Evolutionary conservation across 1,140 invertebrate species (phyloP).

Genomic region (Diachasmimorpha longicaudata): DNA sequence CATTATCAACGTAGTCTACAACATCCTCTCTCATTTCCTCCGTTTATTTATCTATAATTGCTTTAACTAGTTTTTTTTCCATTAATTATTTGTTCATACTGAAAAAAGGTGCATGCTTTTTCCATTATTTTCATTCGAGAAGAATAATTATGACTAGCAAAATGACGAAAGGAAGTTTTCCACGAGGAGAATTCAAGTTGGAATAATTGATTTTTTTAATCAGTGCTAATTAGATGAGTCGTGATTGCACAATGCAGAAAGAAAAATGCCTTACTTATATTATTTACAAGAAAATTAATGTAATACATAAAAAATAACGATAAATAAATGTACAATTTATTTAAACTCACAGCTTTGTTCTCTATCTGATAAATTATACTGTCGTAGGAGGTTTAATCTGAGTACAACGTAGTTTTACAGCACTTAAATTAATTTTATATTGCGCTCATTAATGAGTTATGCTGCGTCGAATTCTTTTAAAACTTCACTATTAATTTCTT

Average conservation of each 20-base stretch:
- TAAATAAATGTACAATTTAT: not conserved
- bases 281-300: not conserved
- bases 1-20: constrained; percentile 12
- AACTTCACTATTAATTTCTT: constrained; percentile 8
- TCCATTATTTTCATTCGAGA: constrained; percentile 15
- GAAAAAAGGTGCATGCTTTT: constrained; percentile 22
- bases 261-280: not conserved
- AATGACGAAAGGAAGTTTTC: constrained; percentile 24
- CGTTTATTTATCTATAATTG: constrained; percentile 1
- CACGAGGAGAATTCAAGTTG: constrained; percentile 18
- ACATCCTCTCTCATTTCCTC: constrained; percentile 13
- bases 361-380: constrained; percentile 17
- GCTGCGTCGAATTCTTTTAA: constrained; percentile 23
- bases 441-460: constrained; percentile 30
- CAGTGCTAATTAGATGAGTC: not conserved
- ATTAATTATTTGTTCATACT: constrained; percentile 10
- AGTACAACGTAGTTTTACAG: constrained; percentile 29
- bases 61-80: not conserved
- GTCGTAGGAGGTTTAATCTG: constrained; percentile 25
- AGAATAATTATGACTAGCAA: constrained; percentile 20
- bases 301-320: not conserved
- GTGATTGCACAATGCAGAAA: not conserved
- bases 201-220: constrained; percentile 25
- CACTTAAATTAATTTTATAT: constrained; percentile 21
- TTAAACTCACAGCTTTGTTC: not conserved